Evolutionary conservation across 37 sponge, comb jelly and placozoan genomes (phyloP), one percentile per base, ranked within the genome.

Genomic region (Geodia barretti): DNA sequence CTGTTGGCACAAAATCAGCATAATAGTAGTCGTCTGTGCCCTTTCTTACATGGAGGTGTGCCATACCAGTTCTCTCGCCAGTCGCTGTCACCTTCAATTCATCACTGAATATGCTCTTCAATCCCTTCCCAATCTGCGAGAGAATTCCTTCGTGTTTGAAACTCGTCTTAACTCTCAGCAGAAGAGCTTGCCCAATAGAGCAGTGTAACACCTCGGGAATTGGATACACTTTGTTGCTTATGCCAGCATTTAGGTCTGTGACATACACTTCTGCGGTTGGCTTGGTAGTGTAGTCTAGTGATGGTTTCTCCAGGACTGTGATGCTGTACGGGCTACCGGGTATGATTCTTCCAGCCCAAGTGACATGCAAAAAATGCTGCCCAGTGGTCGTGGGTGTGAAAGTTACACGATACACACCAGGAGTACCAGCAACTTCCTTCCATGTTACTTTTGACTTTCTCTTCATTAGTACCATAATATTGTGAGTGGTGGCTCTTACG

Each of bases 281-380:
- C 1, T 74, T 41, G n/a, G 72, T 47, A 32, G 82, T 67, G 58
- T 32, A 41, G 37, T n/a, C n/a, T n/a, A n/a, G n/a, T n/a, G n/a
- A n/a, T n/a, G n/a, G n/a, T n/a, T n/a, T n/a, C n/a, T 62, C 64
- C n/a, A 34, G 20, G 20, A 83, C 77, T 0, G 39, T 29, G 2
- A 83, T 33, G 14, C 0, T 86, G 41, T 82, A 90, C 23, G 94
- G 94, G 41, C 87, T 81, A 28, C 88, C 85, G 0, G 34, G 66
- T 30, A 93, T 70, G 66, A 87, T 70, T 64, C 67, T 79, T 30
- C 83, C 86, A 24, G 68, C 67, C 90, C 89, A 79, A 20, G 33
- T 81, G 21, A 75, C 60, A 0, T 76, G 62, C 26, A 87, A 3
- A 30, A 33, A 32, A 38, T 87, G 61, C 5, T 60, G n/a, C 1